These are phyloP conservation scores for Homarus americanus DNA, from an alignment of 1,140 invertebrate species.

Conservation along the genomic window DNA sequence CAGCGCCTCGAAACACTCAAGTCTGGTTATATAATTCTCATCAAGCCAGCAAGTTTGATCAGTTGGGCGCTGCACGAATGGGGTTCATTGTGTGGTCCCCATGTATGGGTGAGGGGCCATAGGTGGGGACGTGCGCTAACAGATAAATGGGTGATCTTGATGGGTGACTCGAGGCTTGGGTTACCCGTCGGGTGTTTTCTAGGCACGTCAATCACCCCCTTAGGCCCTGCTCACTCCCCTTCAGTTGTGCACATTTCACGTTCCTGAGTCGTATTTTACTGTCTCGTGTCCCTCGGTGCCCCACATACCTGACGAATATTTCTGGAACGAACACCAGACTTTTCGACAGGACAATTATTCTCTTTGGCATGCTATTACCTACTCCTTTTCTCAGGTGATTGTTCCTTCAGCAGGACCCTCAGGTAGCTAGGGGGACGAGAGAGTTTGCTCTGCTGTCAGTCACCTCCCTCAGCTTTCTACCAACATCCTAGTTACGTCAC, in stretches of 20 bases:
- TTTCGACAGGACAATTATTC: no score
- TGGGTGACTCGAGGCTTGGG: slow-evolving; percentile 21
- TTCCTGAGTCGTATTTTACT: no score
- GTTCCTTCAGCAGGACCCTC: no score
- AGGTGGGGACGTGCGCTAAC: slow-evolving; percentile 14
- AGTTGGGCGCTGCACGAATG: slow-evolving; percentile 13
- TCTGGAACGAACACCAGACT: no score
- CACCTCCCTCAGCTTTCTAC: neutral
- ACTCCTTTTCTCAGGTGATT: no score
- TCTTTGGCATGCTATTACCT: no score
- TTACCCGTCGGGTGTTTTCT: slow-evolving; percentile 27
- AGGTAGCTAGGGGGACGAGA: neutral
- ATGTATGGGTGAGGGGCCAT: slow-evolving; percentile 22
- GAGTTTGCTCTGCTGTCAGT: neutral
- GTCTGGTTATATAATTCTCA: neutral
- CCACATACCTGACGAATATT: no score
- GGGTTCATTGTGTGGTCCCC: slow-evolving; percentile 11
- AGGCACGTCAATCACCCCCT: slow-evolving; percentile 12
- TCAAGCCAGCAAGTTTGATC: neutral
- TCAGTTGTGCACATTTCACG: no score
- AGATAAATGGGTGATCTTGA: slow-evolving; percentile 26
- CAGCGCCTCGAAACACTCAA: slow-evolving; percentile 14
- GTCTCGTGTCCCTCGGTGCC: no score
- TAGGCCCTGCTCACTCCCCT: no score
- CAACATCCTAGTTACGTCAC: neutral